phyloP scores from a whole-genome alignment of 1,140 invertebrate species.

The Diachasma alloeum region DNA sequence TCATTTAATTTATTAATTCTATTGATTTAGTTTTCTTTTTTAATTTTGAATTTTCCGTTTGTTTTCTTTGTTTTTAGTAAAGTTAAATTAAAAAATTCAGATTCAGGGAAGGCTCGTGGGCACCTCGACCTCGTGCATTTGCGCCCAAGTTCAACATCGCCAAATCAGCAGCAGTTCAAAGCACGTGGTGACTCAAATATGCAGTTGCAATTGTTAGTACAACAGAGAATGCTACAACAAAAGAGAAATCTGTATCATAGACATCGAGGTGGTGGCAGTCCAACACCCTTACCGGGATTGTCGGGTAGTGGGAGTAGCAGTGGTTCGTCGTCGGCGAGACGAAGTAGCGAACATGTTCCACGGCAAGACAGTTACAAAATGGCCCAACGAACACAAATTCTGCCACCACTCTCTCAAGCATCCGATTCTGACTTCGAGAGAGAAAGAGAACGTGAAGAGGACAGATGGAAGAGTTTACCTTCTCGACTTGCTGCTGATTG shows the following conservation, averaged over 20 bases:
- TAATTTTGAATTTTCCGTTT: neutral
- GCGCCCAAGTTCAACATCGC: conserved; percentile 48
- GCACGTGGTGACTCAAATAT: conserved; percentile 50
- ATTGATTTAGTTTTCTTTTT: neutral
- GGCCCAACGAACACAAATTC: conserved; percentile 59
- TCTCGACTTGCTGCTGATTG: conserved; percentile 56
- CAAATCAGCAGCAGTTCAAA: conserved; percentile 52
- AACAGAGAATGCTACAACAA: conserved; percentile 69
- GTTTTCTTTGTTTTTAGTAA: neutral
- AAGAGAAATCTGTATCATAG: conserved; percentile 71
- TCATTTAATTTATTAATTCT: too few relatives aligned
- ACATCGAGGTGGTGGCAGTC: conserved; percentile 60
- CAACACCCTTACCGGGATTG: conserved; percentile 43
- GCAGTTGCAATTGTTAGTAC: conserved; percentile 68
- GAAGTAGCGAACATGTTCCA: conserved; percentile 57
- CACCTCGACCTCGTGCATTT: conserved; percentile 56
- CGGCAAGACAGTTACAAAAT: conserved; percentile 71
- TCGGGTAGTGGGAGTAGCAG: conserved; percentile 21
- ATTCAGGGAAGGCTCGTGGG: conserved; percentile 55
- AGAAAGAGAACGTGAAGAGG: conserved; percentile 52
- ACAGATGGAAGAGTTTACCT: conserved; percentile 57
- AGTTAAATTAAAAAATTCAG: conserved; percentile 27
- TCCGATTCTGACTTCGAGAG: conserved; percentile 48
- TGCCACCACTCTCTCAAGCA: conserved; percentile 59
- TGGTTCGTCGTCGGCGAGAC: conserved; percentile 49